Conservation (phyloP, 2,113 vertebrate species). For the Crocuta crocuta region DNA sequence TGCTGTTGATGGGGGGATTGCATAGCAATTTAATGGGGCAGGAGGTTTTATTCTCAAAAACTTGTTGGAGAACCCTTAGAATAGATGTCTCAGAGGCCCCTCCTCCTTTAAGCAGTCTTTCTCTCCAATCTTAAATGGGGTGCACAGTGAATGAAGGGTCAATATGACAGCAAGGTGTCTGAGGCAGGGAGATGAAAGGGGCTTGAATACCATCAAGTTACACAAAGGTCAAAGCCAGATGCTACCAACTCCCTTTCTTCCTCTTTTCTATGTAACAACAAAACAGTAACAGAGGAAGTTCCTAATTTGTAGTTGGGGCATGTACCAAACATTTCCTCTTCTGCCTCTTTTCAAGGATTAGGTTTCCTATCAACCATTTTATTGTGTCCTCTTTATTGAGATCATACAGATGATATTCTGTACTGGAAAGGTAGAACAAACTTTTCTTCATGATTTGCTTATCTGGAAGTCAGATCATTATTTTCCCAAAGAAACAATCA, state of each 20-base stretch:
- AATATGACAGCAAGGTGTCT: neutral
- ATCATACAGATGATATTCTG: neutral
- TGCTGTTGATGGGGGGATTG: neutral
- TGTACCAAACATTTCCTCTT: neutral
- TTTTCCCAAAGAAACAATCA: slow-evolving; percentile 31
- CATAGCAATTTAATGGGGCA: neutral
- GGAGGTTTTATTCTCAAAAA: neutral
- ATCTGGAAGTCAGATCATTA: neutral
- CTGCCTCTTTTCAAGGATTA: neutral
- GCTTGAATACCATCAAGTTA: neutral
- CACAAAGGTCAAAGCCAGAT: neutral
- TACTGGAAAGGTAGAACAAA: neutral
- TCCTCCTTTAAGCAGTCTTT: slow-evolving; percentile 10
- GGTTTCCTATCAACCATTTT: neutral
- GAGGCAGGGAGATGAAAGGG: neutral
- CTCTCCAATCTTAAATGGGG: neutral
- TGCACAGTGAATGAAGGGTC: neutral
- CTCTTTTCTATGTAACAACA: neutral
- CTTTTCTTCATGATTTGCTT: slow-evolving; percentile 22
- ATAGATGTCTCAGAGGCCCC: neutral
- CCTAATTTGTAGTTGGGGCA: neutral
- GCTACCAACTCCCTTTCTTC: neutral
- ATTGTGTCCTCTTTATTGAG: neutral
- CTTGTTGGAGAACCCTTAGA: neutral
- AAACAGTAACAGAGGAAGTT: neutral